Conservation (phyloP, 1,140 invertebrate genomes). For the Muscidifurax raptorellus region DNA sequence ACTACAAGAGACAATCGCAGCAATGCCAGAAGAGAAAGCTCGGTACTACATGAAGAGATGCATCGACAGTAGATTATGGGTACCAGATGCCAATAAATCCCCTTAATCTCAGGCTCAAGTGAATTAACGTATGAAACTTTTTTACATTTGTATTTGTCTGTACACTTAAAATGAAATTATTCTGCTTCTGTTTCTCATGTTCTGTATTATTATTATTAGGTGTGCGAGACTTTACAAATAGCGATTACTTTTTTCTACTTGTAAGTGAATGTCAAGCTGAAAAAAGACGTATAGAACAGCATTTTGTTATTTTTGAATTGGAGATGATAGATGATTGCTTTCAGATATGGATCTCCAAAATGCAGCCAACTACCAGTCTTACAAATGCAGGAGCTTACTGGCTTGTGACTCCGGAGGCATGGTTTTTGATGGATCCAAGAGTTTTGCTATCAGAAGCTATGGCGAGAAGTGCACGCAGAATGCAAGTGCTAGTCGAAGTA, state of each 20-base stretch:
- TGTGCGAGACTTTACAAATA: constrained; percentile 25
- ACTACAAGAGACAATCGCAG: constrained; percentile 90
- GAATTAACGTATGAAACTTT: not conserved
- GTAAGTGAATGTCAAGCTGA: constrained; percentile 33
- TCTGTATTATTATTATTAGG: constrained; percentile 35
- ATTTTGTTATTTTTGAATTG: not conserved
- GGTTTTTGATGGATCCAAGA: constrained; percentile 34
- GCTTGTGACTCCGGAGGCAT: constrained; percentile 44
- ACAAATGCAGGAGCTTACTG: constrained; percentile 46
- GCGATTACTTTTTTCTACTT: constrained; percentile 12
- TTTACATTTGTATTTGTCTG: constrained; percentile 3
- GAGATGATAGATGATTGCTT: not conserved
- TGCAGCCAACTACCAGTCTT: constrained; percentile 31
- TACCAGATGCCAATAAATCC: constrained; percentile 83
- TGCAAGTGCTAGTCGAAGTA: not conserved
- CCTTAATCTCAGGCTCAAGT: constrained; percentile 13
- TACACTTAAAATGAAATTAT: constrained; percentile 23
- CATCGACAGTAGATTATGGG: constrained; percentile 98
- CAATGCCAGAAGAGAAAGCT: constrained; percentile 94
- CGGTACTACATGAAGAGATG: constrained; percentile 97
- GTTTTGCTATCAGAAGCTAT: not conserved
- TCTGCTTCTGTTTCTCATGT: constrained; percentile 31
- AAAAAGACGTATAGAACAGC: constrained; percentile 3
- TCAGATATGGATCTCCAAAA: constrained; percentile 41
- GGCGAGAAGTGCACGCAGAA: not conserved